Base-by-base conservation (phyloP, 2,113 vertebrate genomes). In the Lepus timidus region DNA sequence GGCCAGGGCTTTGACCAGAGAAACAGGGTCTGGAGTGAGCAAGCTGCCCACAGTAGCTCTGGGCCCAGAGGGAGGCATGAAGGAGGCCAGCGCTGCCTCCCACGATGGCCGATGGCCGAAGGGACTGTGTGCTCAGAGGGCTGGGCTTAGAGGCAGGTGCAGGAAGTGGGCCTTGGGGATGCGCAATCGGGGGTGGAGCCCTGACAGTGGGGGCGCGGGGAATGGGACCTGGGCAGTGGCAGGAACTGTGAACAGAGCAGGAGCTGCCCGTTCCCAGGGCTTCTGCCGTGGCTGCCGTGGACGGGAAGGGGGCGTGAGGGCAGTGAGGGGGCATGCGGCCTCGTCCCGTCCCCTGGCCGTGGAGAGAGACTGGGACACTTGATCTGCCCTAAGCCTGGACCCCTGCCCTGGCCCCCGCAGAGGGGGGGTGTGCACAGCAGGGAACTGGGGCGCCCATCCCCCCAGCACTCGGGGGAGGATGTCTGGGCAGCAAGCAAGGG, bases 71-170 rank as follows among this genome's bases (percentile, higher is more conserved):
- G 7, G 12, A 8, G 4, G 2, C 8, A 31, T 36, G 5, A 62
- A 16, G 17, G 27, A 67, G 27, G 17, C 14, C 6, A 65, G 1
- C 1, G 25, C 16, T n/a, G 9, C 65, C 19, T 8, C 11, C 22
- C 10, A 39, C 0, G 0, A 39, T 62, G 67, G 25, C 55, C 0
- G 0, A 39, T 62, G 67, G 25, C 55, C 17, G 6, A 25, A 19
- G 31, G 20, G 51, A n/a, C 27, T 44, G 14, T 23, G 58, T 49
- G 27, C 49, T 58, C 29, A 23, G 68, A 19, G 10, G 20, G 7
- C 67, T 16, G 58, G 58, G 80, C 31, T n/a, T 7, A 44, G 20
- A 85, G n/a, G 55, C 7, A 64, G 73, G 62, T 20, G 62, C 44
- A 36, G 39, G 36, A 23, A 39, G 22, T n/a, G 62, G 80, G 29